A percentile compares a stretch with the other conserved stretches of the same genome.
phyloP scores from a whole-genome alignment of 2,113 vertebrate genomes.

The Lophotis ruficrista region DNA sequence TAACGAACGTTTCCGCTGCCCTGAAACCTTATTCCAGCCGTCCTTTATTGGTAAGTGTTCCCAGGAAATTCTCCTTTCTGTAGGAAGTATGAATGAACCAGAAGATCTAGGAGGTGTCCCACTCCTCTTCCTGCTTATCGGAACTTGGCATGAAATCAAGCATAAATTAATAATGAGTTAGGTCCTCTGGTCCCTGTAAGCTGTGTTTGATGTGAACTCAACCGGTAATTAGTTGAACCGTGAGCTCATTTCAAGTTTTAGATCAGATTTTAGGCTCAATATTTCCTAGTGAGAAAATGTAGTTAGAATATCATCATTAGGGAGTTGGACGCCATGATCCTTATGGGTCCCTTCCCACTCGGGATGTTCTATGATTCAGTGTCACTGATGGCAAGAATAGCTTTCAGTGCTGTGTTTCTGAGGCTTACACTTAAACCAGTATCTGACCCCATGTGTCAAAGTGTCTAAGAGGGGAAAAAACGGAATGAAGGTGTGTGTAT shows the following conservation, averaged over 20 bases:
- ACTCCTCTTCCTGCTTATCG: not conserved
- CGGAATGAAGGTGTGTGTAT: not conserved
- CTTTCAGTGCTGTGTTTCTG: not conserved
- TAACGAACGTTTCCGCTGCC: slow-evolving; percentile 95
- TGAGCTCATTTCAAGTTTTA: not conserved
- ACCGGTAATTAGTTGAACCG: not conserved
- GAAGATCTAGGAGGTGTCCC: not conserved
- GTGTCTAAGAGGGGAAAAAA: not conserved
- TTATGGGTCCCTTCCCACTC: not conserved
- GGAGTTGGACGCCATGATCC: not conserved
- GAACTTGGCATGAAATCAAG: not conserved
- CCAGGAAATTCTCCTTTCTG: not conserved
- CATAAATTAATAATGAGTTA: not conserved
- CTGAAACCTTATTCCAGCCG: slow-evolving; percentile 94
- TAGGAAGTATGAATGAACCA: not conserved
- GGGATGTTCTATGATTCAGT: not conserved
- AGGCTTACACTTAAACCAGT: not conserved
- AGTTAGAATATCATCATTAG: not conserved
- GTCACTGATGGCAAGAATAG: not conserved
- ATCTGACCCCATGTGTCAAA: not conserved
- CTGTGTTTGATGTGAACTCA: not conserved
- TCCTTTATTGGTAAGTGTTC: slow-evolving; percentile 92
- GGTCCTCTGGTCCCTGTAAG: not conserved
- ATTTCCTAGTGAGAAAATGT: not conserved
- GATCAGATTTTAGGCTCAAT: not conserved